Base-by-base conservation (phyloP, 2,113 vertebrate genomes). In the Saimiri boliviensis region DNA sequence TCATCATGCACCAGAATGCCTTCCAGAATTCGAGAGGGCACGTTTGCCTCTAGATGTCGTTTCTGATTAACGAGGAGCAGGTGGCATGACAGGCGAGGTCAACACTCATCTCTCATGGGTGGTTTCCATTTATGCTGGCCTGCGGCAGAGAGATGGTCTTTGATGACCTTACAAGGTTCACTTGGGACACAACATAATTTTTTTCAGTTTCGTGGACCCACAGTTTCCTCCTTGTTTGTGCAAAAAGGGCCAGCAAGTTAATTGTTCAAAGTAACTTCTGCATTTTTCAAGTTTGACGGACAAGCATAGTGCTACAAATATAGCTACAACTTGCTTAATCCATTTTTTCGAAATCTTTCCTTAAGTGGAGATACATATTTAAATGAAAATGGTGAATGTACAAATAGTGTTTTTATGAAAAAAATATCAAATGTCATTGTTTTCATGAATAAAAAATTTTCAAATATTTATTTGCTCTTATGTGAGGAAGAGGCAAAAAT, bases 11-110 rank as follows among this genome's bases (percentile, higher is more conserved):
- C 42, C 35, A 58, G 76, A 32, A n/a, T 23, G 54, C 23, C 73
- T 93, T 85, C 83, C 71, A 81, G 93, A 73, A 60, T 45, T 32
- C 4, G n/a, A 37, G 71, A 89, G 71, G 76, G 63, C 23, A 60
- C 2, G 6, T 52, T 52, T 8, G 35, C 49, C 63, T 73, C 70
- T 21, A 76, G 60, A 37, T 77, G 90, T 71, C 95, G 84, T 21
- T 52, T 25, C 45, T 88, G 90, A 95, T 90, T 47, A 66, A 93
- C 11, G 60, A 73, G 76, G 70, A 94, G 27, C 95, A 97, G 93
- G 90, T 93, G 86, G 86, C 27, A 6, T 5, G 27, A 19, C 25
- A 25, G 47, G 27, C 14, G 0, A 42, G 49, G 30, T 49, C 4
- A n/a, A 14, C 16, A 6, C 32, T 73, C 30, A 17, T 35, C 37